Evolutionary conservation across 2,888 invertebrate species (phyloP), one percentile per base, ranked within the genome.

Genomic region (Cepaea hortensis): DNA sequence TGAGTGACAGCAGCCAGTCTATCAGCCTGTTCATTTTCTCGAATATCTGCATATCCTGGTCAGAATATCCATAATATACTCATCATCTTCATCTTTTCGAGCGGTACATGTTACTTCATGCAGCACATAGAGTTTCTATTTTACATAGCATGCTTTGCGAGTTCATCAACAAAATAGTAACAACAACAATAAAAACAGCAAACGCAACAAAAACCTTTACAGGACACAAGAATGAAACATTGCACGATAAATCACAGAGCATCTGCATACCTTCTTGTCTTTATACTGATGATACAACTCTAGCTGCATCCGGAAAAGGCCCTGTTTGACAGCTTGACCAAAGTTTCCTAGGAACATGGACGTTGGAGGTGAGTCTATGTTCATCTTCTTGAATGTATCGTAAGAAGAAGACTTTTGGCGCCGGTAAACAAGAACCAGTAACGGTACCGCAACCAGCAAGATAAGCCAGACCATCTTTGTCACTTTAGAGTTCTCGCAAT

Each of bases 311-410:
- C 46, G 48, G 68, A 85, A 85, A 1, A 85, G 23, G 6, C 85
- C 85, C 23, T 76, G 46, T 50, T 85, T 85, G 6, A 81, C 11
- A 20, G n/a, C 62, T 13, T 35, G 55, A 2, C 72, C 70, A 55
- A 85, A 62, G 62, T 85, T 68, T 2, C 85, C 85, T 4, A 85
- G 20, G 55, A 85, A 4, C 20, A 7, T 4, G 72, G 80, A 62
- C 35, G 72, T 18, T n/a, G 85, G 80, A 46, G 81, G 80, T 23
- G 80, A 61, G 72, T 85, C 81, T 13, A 85, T 80, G 55, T 73
- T 81, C 73, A 85, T 83, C 75, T 83, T 83, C 46, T 83, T n/a
- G 35, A 83, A 83, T 18, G 83, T 83, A 55, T 73, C 75, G 50
- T 83, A 73, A 3, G 73, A 73, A 20, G 83, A n/a, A 0, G 83